Base-by-base conservation (phyloP, 2,888 invertebrate species). In the Elaeidobius kamerunicus region DNA sequence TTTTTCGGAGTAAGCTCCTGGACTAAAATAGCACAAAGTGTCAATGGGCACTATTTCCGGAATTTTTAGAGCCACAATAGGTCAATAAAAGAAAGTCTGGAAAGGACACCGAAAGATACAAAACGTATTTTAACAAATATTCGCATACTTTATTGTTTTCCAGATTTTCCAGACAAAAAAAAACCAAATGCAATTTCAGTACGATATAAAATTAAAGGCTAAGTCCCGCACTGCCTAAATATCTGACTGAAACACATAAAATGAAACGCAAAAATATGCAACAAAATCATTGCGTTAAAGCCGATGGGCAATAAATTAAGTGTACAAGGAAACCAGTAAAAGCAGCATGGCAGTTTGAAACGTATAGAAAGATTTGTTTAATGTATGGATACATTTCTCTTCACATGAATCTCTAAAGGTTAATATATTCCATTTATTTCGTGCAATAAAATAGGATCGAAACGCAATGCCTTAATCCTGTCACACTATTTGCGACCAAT, bases 341-440 rank as follows among this genome's bases (percentile, higher is more conserved):
- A 48, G 48, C 53, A 53, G 53, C 43, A 34, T 54, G 54, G 45
- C 54, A 54, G 45, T 40, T 54, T 35, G 49, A 54, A 54, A 45
- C 43, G 39, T 49, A n/a, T n/a, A 54, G 54, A 54, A 48, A 49
- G 49, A 54, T 54, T 49, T 54, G 56, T 55, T 59, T 62, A 61
- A 61, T 62, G 59, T 62, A 62, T 61, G 51, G 59, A 58, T 56
- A 59, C 58, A 60, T 60, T 60, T 60, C 57, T 53, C 59, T 55
- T 59, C 52, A 51, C 56, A 52, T 52, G 57, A 59, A 57, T 59
- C 58, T 58, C 16, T 54, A 61, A 62, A 62, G 60, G 61, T 61
- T 61, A 62, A 61, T 59, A 54, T 55, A 62, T 62, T 62, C 62
- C 54, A 49, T 52, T 52, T 50, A 49, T 52, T 51, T 50, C 38